phyloP scores from a whole-genome alignment of 1,140 invertebrate genomes.

The Neotoxoptera formosana region DNA sequence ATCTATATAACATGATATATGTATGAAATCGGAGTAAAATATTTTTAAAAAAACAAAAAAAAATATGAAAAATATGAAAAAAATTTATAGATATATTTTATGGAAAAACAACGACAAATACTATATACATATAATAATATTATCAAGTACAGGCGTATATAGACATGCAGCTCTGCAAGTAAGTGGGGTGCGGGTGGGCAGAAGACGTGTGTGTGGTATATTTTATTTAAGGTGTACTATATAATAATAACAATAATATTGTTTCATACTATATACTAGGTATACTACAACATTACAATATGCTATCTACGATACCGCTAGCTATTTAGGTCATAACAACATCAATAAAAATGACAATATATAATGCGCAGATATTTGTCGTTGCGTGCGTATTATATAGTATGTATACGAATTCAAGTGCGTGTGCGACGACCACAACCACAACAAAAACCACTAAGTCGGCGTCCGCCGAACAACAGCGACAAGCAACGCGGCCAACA shows the following conservation, averaged over 20 bases:
- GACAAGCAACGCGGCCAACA: slow-evolving; percentile 8
- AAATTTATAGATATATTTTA: neutral
- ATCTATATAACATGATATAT: neutral
- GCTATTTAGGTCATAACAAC: neutral
- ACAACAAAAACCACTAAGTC: neutral
- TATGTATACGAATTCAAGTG: neutral
- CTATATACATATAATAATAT: neutral
- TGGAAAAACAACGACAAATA: neutral
- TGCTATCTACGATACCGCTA: neutral
- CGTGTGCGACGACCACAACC: neutral
- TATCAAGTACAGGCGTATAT: slow-evolving; percentile 4
- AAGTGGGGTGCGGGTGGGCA: neutral
- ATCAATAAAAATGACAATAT: neutral
- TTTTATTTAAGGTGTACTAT: neutral
- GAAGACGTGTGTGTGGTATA: neutral
- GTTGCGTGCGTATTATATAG: neutral
- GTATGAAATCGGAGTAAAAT: neutral
- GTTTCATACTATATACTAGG: neutral
- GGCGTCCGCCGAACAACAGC: neutral
- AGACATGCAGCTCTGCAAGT: neutral
- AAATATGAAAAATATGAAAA: neutral
- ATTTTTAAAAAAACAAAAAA: neutral
- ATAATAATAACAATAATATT: neutral
- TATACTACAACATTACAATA: neutral
- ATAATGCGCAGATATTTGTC: neutral